phyloP scores from a whole-genome alignment of 2,888 invertebrate genomes.

The Clepsis dumicolana region DNA sequence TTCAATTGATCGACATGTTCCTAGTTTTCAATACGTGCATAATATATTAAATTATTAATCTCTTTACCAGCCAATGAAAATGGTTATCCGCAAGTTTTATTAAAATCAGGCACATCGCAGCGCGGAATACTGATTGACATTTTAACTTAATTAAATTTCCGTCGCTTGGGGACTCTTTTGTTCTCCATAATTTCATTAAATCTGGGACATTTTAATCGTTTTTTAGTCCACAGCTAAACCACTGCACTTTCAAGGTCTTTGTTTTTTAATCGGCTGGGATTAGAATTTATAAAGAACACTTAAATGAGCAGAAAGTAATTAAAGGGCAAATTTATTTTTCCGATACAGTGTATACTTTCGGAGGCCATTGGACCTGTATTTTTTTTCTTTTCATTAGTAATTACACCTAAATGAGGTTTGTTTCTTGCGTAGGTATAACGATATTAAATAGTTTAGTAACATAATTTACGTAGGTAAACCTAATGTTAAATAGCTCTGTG shows the following conservation, averaged over 20 bases:
- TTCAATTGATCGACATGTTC: neutral
- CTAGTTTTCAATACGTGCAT: neutral
- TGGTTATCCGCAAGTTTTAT: conserved; percentile 35
- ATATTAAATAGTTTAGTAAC: no score
- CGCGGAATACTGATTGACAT: conserved; percentile 58
- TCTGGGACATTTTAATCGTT: conserved; percentile 56
- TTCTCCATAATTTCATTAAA: conserved; percentile 69
- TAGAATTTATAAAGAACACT: conserved; percentile 9
- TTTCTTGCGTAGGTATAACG: no score
- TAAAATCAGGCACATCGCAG: conserved; percentile 40
- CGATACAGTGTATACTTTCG: neutral
- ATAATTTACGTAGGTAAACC: no score
- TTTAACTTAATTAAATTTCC: conserved; percentile 62
- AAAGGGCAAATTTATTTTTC: neutral
- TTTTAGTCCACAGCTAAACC: conserved; percentile 41
- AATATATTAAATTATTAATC: conserved; percentile 14
- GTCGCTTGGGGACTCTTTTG: conserved; percentile 68
- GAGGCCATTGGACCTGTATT: neutral
- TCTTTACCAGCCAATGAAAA: conserved; percentile 17
- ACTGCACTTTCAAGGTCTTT: conserved; percentile 26
- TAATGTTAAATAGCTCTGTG: no score
- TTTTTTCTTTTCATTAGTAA: no score
- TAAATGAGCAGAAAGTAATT: conserved; percentile 13
- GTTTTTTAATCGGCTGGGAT: conserved; percentile 24
- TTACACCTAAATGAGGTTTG: no score